Conservation (phyloP, 30 jellyfish, hydroid and myxozoan genomes). For the Aurelia sp. region DNA sequence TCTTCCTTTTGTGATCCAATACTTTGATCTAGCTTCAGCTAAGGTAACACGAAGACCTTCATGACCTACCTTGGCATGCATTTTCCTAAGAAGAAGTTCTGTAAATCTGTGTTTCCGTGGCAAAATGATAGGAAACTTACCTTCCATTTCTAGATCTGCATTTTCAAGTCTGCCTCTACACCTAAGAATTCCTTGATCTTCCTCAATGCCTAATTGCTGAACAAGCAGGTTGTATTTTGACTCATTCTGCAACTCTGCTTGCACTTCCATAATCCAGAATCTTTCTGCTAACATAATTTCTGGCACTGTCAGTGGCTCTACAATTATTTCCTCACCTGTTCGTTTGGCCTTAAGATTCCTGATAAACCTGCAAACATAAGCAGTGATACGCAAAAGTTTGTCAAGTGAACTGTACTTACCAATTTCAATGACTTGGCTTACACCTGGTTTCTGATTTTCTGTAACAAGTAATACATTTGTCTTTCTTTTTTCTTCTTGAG, state of each 20-base stretch:
- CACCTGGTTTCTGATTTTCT: neutral
- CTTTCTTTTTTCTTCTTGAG: slow-evolving; percentile 22
- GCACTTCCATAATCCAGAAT: neutral
- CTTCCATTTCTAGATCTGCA: neutral
- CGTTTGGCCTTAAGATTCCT: slow-evolving; percentile 6
- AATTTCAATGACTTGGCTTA: neutral
- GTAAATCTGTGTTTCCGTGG: neutral
- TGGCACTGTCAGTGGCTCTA: neutral
- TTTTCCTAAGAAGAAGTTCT: neutral
- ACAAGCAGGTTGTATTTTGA: neutral
- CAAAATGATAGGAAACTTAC: neutral
- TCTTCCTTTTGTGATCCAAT: slow-evolving; percentile 60
- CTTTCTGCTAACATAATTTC: neutral
- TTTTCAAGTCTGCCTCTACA: neutral
- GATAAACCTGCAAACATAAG: slow-evolving; percentile 2
- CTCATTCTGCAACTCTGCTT: neutral
- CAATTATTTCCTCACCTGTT: neutral
- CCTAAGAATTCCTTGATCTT: neutral
- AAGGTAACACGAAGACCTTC: slow-evolving; percentile 9
- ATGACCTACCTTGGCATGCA: slow-evolving; percentile 5
- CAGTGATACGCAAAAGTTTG: slow-evolving; percentile 6
- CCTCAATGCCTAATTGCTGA: neutral
- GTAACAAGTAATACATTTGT: neutral
- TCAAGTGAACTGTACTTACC: neutral
- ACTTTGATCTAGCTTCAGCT: slow-evolving; percentile 25